A percentile compares a stretch with the other conserved stretches of the same genome.
phyloP scores from a whole-genome alignment of 2,113 vertebrate species.

The Ceuthmochares aereus region DNA sequence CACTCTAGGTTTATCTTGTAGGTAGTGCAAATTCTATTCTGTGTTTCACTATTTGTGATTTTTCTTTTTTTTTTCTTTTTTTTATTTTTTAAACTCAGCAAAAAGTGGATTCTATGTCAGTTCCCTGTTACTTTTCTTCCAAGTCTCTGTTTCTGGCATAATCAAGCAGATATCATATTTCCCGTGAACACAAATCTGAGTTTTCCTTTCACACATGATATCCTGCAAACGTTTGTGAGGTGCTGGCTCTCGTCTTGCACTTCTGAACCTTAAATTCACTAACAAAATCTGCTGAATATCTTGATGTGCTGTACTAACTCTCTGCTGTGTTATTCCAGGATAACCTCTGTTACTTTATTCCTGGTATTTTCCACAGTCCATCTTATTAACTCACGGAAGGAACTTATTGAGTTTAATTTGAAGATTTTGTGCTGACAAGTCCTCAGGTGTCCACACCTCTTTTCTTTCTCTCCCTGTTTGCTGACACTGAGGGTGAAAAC shows the following conservation, averaged over 20 bases:
- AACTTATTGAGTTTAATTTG: constrained; percentile 16
- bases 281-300: background rate
- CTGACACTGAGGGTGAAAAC: background rate
- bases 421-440: constrained; percentile 20
- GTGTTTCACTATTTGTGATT: background rate
- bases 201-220: background rate
- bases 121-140: background rate
- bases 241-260: background rate
- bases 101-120: background rate
- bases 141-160: background rate
- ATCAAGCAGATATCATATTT: background rate
- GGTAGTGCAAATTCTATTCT: background rate
- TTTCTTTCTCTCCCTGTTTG: background rate
- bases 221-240: background rate
- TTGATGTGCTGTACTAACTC: background rate
- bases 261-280: background rate
- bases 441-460: background rate
- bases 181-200: background rate
- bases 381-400: constrained; percentile 29
- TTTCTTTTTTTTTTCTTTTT: too few relatives aligned
- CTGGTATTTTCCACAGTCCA: constrained; percentile 1
- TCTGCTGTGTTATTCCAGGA: background rate
- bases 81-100: background rate
- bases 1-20: background rate
- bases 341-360: background rate